Base-by-base conservation (phyloP, 2,113 vertebrate species). In the Psephotus haematonotus region DNA sequence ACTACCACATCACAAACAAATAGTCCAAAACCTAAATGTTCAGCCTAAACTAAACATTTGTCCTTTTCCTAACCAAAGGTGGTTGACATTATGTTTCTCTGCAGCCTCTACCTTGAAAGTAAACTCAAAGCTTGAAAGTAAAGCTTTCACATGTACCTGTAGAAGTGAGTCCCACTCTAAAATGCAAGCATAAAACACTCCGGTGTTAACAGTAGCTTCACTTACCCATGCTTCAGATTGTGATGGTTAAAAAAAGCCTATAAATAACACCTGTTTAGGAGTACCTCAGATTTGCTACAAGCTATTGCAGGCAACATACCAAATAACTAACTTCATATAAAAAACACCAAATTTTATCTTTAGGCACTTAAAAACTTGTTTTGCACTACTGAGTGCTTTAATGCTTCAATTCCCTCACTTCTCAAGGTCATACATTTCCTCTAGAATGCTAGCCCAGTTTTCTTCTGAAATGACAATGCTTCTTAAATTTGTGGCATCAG, bases 101-200 rank as follows among this genome's bases (percentile, higher is more conserved):
- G 6, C 23, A 17, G 31, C 28, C 15, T 6, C 17, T 53, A 18
- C 10, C 9, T 82, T 59, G 37, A 81, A 18, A 41, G 25, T 37
- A 76, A 89, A 37, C 6, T 76, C 41, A 49, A n/a, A n/a, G n/a
- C 9, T 82, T 59, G 37, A 81, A 18, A 41, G 25, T 37, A 76
- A 89, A 69, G 23, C 23, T 82, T 77, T 52, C 57, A 46, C 2
- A 2, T 16, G 15, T 24, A 49, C 10, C 15, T 4, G 3, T 5
- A 62, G 46, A 89, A 52, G 6, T 12, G 11, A 80, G 5, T 28
- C 5, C 8, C 8, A 64, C 29, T 37, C 64, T 77, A 57, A 83
- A 80, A 53, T 17, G 50, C 19, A 6, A 22, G 4, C 0, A 0
- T 37, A 28, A 86, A 15, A 11, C 17, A 57, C 23, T 72, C 13